Percentiles rank a stretch among this genome's conserved stretches.
Evolutionary conservation across 2,113 vertebrate genomes (phyloP).

Genomic region (Poecile atricapillus): DNA sequence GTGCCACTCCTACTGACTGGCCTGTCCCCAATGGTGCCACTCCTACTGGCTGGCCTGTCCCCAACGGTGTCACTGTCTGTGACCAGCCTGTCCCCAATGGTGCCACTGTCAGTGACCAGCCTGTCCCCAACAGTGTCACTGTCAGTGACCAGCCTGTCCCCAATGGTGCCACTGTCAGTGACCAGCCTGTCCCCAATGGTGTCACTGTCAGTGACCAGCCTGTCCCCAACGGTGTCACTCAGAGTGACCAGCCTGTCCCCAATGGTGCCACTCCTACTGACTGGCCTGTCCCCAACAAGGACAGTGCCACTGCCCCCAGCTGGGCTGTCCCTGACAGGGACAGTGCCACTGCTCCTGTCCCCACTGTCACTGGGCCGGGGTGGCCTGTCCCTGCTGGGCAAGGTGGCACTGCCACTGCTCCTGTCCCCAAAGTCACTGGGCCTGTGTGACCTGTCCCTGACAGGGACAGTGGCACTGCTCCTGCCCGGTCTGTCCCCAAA

Average conservation of each 20-base stretch:
- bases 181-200: neutral
- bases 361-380: no score
- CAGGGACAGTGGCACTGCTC: neutral
- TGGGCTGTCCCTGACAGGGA: neutral
- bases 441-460: no score
- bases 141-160: neutral
- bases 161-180: neutral
- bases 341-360: no score
- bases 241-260: neutral
- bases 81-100: neutral
- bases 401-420: no score
- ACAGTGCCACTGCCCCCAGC: neutral
- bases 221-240: neutral
- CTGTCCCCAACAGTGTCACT: neutral
- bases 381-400: no score
- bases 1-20: no score
- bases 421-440: no score
- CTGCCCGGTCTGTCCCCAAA: neutral
- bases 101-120: neutral
- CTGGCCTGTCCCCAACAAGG: rapidly evolving
- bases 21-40: neutral
- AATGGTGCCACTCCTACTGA: no score
- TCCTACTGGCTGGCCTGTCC: rapidly evolving
- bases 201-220: neutral
- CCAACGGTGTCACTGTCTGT: no score